These are phyloP conservation scores for Drosophila arawakana DNA, from an alignment of 1,140 invertebrate genomes.

Conservation along the genomic window DNA sequence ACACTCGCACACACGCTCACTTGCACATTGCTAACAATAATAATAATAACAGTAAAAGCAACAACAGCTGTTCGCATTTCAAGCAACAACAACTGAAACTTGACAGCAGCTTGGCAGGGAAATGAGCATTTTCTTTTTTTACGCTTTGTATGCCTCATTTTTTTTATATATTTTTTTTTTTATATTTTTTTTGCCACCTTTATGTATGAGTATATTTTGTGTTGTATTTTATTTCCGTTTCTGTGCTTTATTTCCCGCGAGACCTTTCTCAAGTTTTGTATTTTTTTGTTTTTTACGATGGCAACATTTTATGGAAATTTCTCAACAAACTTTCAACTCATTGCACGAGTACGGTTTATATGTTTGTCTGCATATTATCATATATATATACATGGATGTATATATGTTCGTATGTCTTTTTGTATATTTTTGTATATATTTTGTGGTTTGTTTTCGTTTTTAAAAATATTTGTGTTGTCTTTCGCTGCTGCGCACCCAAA, in stretches of 20 bases:
- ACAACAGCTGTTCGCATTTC: conserved; percentile 53
- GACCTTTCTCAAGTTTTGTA: conserved; percentile 20
- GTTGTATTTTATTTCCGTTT: conserved; percentile 21
- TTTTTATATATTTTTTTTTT: background rate
- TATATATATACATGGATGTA: background rate
- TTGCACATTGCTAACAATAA: conserved; percentile 15
- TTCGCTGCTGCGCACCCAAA: conserved; percentile 17
- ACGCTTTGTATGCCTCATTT: background rate
- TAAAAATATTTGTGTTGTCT: conserved; percentile 7
- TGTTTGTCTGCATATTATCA: background rate
- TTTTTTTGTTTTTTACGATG: conserved; percentile 23
- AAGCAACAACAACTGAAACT: conserved; percentile 11
- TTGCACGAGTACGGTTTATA: background rate
- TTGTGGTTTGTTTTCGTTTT: conserved; percentile 14
- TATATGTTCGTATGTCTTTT: background rate
- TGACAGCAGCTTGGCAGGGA: conserved; percentile 22
- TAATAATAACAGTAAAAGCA: conserved; percentile 36
- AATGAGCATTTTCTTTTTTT: conserved; percentile 34
- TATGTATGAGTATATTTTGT: conserved; percentile 21
- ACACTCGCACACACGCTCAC: conserved; percentile 15
- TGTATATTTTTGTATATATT: background rate
- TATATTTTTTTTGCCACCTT: conserved; percentile 24
- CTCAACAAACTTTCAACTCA: conserved; percentile 12
- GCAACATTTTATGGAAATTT: conserved; percentile 24
- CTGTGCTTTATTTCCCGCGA: conserved; percentile 24